Evolutionary conservation across 2,797 vertebrate genomes (phyloP).

Genomic region (Perodicticus potto): DNA sequence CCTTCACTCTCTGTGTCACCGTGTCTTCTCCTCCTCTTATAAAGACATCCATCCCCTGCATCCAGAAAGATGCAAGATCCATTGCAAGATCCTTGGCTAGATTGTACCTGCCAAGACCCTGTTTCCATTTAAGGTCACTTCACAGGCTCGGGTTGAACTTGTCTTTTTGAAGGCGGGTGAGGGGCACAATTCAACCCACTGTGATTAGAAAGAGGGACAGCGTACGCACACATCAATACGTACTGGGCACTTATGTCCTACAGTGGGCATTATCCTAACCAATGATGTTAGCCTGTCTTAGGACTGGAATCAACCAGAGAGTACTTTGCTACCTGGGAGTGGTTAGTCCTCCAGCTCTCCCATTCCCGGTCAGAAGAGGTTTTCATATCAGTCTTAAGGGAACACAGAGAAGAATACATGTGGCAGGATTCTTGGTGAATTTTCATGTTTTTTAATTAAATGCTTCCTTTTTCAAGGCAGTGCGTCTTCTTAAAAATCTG

Average conservation of each 20-base stretch:
- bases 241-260: fast-evolving
- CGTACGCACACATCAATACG: fast-evolving
- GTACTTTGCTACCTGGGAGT: background rate
- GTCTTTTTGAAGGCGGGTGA: fast-evolving
- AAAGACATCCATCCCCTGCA: background rate
- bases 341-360: fast-evolving
- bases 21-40: background rate
- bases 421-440: background rate
- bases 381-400: background rate
- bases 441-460: background rate
- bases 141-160: background rate
- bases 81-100: background rate
- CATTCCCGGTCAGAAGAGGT: background rate
- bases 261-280: background rate
- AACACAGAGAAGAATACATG: background rate
- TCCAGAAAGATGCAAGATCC: background rate
- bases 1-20: background rate
- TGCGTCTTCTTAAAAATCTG: background rate
- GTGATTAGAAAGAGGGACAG: background rate
- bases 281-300: background rate
- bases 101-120: background rate
- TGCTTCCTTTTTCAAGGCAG: background rate
- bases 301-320: background rate
- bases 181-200: background rate
- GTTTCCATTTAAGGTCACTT: background rate